Evolutionary conservation across 2,113 vertebrate genomes (phyloP).

Genomic region (Notechis scutatus): DNA sequence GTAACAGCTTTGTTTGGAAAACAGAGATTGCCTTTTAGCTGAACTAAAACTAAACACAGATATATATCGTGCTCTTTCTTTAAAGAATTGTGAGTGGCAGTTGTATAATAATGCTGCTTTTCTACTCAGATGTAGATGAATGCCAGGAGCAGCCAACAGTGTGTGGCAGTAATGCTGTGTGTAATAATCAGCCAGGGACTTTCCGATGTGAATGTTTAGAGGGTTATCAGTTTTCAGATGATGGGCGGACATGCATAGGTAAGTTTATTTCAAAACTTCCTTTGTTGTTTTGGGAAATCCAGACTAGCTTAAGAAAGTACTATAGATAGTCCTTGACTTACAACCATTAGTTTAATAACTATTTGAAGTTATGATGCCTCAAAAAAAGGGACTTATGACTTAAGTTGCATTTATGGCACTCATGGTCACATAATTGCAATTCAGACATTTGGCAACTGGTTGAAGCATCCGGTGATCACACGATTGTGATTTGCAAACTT

Average conservation of each 20-base stretch:
- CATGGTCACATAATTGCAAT: not conserved
- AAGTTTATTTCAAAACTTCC: slow-evolving; percentile 53
- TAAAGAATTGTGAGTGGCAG: not conserved
- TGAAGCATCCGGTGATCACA: not conserved
- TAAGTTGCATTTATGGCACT: not conserved
- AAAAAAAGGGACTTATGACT: not conserved
- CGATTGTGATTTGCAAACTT: not conserved
- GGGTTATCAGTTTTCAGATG: slow-evolving; percentile 81
- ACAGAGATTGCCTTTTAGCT: not conserved
- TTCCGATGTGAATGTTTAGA: slow-evolving; percentile 88
- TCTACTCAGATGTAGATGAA: slow-evolving; percentile 82
- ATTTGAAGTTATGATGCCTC: not conserved
- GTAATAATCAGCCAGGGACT: slow-evolving; percentile 91
- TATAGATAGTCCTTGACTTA: not conserved
- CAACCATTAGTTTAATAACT: not conserved
- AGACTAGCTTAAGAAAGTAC: not conserved
- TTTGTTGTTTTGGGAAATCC: not conserved
- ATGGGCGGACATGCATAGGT: slow-evolving; percentile 82
- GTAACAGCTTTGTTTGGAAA: not conserved
- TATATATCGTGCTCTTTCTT: not conserved
- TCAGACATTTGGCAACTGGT: not conserved
- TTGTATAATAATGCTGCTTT: slow-evolving; percentile 7
- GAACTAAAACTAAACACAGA: not conserved
- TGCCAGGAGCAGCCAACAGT: slow-evolving; percentile 76
- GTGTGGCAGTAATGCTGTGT: slow-evolving; percentile 79